A percentile compares a stretch with the other conserved stretches of the same genome.
phyloP scores from a whole-genome alignment of 92 coral and sea anemone species.

The Epizoanthus stellaris region DNA sequence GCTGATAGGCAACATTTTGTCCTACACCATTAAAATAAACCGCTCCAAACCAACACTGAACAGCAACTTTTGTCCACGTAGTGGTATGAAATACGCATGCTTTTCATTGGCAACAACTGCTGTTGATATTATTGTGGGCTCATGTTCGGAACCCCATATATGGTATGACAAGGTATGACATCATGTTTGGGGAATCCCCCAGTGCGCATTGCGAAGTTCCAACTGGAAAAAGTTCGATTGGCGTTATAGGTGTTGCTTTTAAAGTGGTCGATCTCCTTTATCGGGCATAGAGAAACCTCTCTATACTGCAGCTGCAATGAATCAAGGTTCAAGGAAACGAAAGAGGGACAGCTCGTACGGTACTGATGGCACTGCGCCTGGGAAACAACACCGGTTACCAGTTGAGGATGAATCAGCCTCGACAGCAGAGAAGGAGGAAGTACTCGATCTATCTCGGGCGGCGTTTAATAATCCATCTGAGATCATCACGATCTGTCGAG shows the following conservation, averaged over 20 bases:
- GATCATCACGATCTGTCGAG: neutral
- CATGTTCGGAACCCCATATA: neutral
- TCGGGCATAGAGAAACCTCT: neutral
- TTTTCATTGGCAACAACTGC: neutral
- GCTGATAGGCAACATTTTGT: conserved; percentile 91
- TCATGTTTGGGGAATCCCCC: neutral
- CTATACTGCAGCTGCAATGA: neutral
- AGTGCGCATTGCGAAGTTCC: neutral
- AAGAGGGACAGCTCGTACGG: neutral
- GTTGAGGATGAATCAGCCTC: neutral
- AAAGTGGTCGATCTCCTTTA: neutral
- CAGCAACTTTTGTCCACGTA: conserved; percentile 59
- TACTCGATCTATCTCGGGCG: neutral
- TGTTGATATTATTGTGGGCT: neutral
- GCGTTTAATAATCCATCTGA: neutral
- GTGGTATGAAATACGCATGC: conserved; percentile 58
- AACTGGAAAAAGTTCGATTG: neutral
- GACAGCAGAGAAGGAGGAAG: neutral
- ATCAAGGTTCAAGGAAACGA: neutral
- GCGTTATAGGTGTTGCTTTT: neutral
- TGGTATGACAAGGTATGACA: neutral
- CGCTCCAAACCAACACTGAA: conserved; percentile 2
- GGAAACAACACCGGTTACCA: neutral
- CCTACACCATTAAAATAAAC: conserved; percentile 14
- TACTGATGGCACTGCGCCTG: neutral